Conservation (phyloP, 2,113 vertebrate species). For the Oreochromis niloticus region DNA sequence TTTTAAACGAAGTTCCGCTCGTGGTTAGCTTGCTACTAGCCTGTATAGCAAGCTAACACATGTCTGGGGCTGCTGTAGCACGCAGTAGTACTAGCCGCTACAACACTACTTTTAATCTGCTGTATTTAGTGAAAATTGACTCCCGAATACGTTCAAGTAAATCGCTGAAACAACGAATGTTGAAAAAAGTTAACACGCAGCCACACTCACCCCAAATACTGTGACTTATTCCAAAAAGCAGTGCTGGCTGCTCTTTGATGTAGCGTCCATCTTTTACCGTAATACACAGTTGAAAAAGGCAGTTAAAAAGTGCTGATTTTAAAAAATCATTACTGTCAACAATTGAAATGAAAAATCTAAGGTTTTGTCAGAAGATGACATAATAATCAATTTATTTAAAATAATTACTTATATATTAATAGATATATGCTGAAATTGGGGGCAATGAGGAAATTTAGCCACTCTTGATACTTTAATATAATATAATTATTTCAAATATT, state of each 20-base stretch:
- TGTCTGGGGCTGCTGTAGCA: background rate
- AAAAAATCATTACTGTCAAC: background rate
- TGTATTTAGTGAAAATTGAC: too few species aligned
- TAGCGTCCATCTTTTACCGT: constrained; percentile 54
- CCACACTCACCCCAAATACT: background rate
- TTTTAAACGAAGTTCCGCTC: background rate
- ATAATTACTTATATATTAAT: background rate
- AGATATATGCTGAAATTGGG: background rate
- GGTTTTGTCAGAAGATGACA: background rate
- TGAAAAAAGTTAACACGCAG: background rate
- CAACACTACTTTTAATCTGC: background rate
- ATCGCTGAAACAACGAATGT: background rate
- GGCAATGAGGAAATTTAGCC: background rate
- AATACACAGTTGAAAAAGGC: background rate
- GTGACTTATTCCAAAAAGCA: background rate
- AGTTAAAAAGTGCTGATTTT: background rate
- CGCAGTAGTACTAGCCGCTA: background rate
- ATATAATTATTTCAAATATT: background rate
- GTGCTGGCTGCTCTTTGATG: background rate
- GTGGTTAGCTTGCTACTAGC: background rate
- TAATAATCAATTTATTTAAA: background rate
- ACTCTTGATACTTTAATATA: background rate
- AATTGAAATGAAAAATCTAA: background rate
- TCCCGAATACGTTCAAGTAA: background rate
- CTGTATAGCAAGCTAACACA: background rate